Evolutionary conservation across 2,888 invertebrate genomes (phyloP), one percentile per base, ranked within the genome.

Genomic region (Panzeria rudis): DNA sequence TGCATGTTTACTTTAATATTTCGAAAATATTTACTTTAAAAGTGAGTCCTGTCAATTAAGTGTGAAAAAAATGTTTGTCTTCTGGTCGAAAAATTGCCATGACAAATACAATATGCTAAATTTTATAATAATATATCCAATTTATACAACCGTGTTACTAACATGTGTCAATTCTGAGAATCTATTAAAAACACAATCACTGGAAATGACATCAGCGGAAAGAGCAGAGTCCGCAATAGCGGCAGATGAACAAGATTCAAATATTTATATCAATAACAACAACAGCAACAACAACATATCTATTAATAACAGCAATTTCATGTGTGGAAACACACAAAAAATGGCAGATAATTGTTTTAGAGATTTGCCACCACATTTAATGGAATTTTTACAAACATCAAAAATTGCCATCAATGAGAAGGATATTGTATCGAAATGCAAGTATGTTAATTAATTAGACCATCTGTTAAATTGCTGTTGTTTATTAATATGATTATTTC

Each of bases 261-360:
- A 41, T 47, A 25, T 35, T 29, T 44, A 32, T 62, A 56, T 11
- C 23, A 59, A 56, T 41, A 50, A 9, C 50, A 20, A 20, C 50
- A 47, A 47, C 8, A 66, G 59, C 25, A 44, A 54, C 35, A 76
- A 29, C 50, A 84, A 71, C 76, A 47, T 62, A 66, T 62, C 54
- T 8, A 61, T 11, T 20, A 68, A 76, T 76, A 50, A 35, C 71
- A 81, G 23, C 84, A 78, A 71, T 59, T 44, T 59, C 20, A 86
- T 89, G 38, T 92, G 92, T 66, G 92, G 92, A 41, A 90, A 89
- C 77, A 89, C 90, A 3, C 87, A 91, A 64, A 89, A 89, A 73
- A 91, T 92, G 89, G 90, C 91, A 0, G 90, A 92, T 54, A 90
- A 90, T 80, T 92, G 92, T 78, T 92, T 92, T 77, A 90, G 90